Evolutionary conservation across 2,888 invertebrate species (phyloP).

Genomic region (Carcina quercana): DNA sequence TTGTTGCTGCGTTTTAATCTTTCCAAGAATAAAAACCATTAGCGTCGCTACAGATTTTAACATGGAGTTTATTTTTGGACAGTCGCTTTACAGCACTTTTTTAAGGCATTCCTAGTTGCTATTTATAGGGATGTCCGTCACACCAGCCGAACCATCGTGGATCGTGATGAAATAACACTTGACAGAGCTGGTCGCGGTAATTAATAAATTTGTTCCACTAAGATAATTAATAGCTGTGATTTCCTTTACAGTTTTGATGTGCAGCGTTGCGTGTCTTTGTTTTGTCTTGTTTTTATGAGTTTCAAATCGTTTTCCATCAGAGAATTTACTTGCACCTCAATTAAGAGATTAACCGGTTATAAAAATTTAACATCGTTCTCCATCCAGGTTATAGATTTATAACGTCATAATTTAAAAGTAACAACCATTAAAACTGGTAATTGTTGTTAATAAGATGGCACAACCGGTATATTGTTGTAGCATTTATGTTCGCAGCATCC

Average conservation of each 20-base stretch:
- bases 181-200: conserved; percentile 27
- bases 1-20: conserved; percentile 11
- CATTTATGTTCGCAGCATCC: too few relatives aligned
- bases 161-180: conserved; percentile 29
- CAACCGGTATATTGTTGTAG: too few relatives aligned
- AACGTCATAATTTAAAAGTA: too few relatives aligned
- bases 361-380: too few relatives aligned
- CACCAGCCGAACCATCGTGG: conserved; percentile 16
- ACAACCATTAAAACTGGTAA: too few relatives aligned
- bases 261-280: too few relatives aligned
- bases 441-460: too few relatives aligned
- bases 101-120: conserved; percentile 33
- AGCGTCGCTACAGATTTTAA: conserved; percentile 7
- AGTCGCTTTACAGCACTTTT: conserved; percentile 32
- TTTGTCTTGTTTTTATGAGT: too few relatives aligned
- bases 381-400: too few relatives aligned
- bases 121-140: conserved; percentile 36
- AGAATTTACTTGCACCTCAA: too few relatives aligned
- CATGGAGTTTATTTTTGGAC: conserved; percentile 28
- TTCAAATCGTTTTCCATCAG: too few relatives aligned
- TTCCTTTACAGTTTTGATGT: conserved; percentile 21
- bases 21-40: conserved; percentile 9
- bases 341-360: conserved; percentile 2
- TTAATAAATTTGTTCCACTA: conserved; percentile 45
- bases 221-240: conserved; percentile 31